Conservation (phyloP, 2,888 invertebrate genomes). For the Metopia argyrocephala region DNA sequence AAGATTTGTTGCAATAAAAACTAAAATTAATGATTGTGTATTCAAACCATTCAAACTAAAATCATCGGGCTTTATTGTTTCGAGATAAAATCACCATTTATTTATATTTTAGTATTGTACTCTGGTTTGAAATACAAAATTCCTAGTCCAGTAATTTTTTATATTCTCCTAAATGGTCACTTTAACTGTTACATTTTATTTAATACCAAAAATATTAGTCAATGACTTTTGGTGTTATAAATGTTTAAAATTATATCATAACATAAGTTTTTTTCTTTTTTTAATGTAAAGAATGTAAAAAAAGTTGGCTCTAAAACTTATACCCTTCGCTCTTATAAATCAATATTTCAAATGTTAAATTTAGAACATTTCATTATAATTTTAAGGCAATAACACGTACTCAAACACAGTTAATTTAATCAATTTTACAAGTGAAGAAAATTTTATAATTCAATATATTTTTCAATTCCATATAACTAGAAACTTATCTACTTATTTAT, state of each 20-base stretch:
- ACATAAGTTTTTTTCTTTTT: neutral
- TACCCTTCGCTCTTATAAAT: neutral
- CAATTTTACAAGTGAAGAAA: neutral
- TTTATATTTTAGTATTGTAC: too few relatives aligned
- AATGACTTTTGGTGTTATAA: neutral
- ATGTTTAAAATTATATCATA: slow-evolving; percentile 2
- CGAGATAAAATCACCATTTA: too few relatives aligned
- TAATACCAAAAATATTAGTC: slow-evolving; percentile 19
- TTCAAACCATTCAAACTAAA: too few relatives aligned
- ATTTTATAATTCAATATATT: neutral
- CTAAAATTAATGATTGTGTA: too few relatives aligned
- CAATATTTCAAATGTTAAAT: slow-evolving; percentile 18
- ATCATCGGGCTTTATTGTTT: too few relatives aligned
- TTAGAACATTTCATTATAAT: neutral
- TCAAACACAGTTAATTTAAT: neutral
- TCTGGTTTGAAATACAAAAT: too few relatives aligned
- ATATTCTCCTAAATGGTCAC: neutral
- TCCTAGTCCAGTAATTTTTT: too few relatives aligned
- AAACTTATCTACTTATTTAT: neutral
- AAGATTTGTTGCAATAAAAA: too few relatives aligned
- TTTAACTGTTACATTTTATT: neutral
- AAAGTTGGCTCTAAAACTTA: neutral
- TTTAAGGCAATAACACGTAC: neutral
- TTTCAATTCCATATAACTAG: neutral
- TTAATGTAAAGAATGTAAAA: neutral